A percentile compares a stretch with the other conserved stretches of the same genome.
phyloP scores from a whole-genome alignment of 2,888 invertebrate species.

The Folsomia candida region DNA sequence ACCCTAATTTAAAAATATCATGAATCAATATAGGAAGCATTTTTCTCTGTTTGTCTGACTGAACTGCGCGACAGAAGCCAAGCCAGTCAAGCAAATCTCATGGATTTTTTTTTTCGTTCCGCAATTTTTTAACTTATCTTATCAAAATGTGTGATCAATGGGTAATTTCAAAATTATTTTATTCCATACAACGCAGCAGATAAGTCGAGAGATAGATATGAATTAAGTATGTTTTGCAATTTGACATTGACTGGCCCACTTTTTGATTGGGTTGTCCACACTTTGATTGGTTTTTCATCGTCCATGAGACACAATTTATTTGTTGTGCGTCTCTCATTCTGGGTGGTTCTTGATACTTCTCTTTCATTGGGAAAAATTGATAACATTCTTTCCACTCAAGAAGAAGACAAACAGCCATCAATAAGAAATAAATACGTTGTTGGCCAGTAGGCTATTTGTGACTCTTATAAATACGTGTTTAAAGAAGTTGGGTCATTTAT shows the following conservation, averaged over 20 bases:
- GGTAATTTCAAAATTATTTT: not conserved
- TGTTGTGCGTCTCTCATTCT: not conserved
- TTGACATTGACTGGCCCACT: slow-evolving; percentile 3
- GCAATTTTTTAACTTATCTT: not conserved
- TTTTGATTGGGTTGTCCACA: not conserved
- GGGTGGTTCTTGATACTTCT: too few species aligned
- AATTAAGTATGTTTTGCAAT: not conserved
- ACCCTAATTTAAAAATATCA: not conserved
- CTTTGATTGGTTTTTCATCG: not conserved
- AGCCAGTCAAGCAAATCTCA: not conserved
- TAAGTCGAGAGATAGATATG: too few species aligned
- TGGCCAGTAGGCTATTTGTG: not conserved
- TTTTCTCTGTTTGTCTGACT: not conserved
- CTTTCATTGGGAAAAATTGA: not conserved
- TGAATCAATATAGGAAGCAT: not conserved
- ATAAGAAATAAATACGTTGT: too few species aligned
- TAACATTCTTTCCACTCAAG: not conserved
- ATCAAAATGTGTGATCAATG: too few species aligned
- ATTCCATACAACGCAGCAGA: not conserved
- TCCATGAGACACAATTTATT: not conserved
- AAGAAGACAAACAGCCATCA: not conserved
- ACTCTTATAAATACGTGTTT: not conserved
- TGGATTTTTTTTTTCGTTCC: too few species aligned
- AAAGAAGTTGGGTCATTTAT: not conserved
- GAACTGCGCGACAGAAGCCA: too few species aligned